phyloP scores from a whole-genome alignment of 2,113 vertebrate genomes.

The Stomatorhinus ivindoensis region DNA sequence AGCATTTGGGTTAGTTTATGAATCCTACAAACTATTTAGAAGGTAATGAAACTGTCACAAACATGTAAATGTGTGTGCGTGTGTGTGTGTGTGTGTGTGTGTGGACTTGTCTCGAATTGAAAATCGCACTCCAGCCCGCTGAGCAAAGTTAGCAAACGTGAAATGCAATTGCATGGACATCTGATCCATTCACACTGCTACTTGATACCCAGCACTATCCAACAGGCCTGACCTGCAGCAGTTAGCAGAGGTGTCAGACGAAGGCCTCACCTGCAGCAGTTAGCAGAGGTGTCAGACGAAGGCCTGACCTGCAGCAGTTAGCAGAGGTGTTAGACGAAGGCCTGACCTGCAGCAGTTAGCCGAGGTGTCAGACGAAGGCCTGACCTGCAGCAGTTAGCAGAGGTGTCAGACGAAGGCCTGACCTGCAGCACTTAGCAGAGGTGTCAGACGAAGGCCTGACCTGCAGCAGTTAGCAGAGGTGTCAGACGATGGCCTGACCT shows the following conservation, averaged over 20 bases:
- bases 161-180: neutral
- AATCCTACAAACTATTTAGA: neutral
- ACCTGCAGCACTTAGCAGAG: too few relatives aligned
- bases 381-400: too few relatives aligned
- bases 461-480: too few relatives aligned
- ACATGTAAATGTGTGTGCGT: neutral
- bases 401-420: too few relatives aligned
- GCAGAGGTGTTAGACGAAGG: too few relatives aligned
- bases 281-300: neutral
- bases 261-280: neutral
- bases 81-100: neutral
- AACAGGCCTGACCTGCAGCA: neutral
- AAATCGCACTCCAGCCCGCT: neutral
- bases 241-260: neutral
- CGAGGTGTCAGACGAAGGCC: too few relatives aligned
- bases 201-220: neutral
- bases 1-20: neutral
- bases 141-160: neutral
- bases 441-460: too few relatives aligned
- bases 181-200: neutral
- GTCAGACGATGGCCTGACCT: too few relatives aligned
- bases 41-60: neutral
- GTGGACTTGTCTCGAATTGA: neutral
- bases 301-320: neutral
- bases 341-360: too few relatives aligned